phyloP scores from a whole-genome alignment of 2,888 invertebrate genomes.

The Geophilus truncorum region DNA sequence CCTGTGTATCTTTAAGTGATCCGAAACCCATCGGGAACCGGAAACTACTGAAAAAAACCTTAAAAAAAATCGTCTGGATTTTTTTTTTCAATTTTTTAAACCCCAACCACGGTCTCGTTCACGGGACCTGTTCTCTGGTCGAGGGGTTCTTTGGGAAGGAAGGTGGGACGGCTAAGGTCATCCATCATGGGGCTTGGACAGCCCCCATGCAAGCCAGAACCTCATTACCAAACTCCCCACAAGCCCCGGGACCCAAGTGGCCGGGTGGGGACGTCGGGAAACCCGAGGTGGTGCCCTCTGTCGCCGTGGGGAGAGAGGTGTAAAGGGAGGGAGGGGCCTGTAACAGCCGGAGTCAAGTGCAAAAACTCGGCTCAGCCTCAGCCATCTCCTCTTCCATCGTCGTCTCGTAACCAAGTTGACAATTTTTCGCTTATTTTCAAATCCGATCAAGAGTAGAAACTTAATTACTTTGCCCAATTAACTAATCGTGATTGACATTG shows the following conservation, averaged over 20 bases:
- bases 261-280: constrained; percentile 1
- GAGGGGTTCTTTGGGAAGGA: not conserved
- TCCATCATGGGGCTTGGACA: not conserved
- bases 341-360: not conserved
- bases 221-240: constrained; percentile 5
- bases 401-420: not conserved
- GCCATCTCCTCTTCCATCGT: not conserved
- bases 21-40: not conserved
- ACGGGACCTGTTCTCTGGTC: not conserved
- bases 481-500: not conserved
- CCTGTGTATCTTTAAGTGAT: not conserved
- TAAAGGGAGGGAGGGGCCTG: not conserved
- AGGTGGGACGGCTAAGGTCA: not conserved
- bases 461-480: not conserved
- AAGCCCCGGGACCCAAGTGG: not conserved
- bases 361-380: not conserved
- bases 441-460: not conserved
- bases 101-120: too few relatives aligned
- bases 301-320: not conserved
- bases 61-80: not conserved
- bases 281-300: constrained; percentile 1
- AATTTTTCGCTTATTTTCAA: not conserved
- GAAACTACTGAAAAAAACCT: not conserved
- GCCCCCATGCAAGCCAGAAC: not conserved
- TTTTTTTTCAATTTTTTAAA: not conserved